Evolutionary conservation across 2,113 vertebrate species (phyloP).

Genomic region (Leptodactylus fuscus): DNA sequence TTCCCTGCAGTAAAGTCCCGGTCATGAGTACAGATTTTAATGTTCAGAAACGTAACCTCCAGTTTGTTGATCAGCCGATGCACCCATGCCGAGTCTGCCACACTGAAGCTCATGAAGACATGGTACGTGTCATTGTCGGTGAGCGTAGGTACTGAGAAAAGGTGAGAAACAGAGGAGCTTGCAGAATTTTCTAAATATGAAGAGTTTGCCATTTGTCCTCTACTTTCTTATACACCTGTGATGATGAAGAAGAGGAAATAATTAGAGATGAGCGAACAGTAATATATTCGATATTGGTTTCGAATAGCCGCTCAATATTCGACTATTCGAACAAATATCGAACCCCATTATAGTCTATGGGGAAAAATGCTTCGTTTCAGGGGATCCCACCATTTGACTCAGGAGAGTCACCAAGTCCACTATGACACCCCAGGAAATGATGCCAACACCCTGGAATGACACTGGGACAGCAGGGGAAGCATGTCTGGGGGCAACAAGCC

Average conservation of each 20-base stretch:
- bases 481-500: too few relatives aligned
- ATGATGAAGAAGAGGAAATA: neutral
- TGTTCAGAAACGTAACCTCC: slow-evolving; percentile 56
- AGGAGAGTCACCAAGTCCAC: too few relatives aligned
- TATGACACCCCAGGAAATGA: too few relatives aligned
- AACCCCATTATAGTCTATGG: too few relatives aligned
- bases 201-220: neutral
- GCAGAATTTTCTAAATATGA: neutral
- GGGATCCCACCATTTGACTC: too few relatives aligned
- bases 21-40: slow-evolving; percentile 68
- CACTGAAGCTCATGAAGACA: slow-evolving; percentile 73
- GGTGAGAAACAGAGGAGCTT: neutral
- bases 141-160: slow-evolving; percentile 37
- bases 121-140: slow-evolving; percentile 63
- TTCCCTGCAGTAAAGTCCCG: slow-evolving; percentile 69
- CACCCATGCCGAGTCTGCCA: slow-evolving; percentile 63
- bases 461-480: too few relatives aligned
- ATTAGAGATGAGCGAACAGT: too few relatives aligned
- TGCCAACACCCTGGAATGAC: too few relatives aligned
- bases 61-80: slow-evolving; percentile 64
- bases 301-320: too few relatives aligned
- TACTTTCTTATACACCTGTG: neutral
- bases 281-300: too few relatives aligned
- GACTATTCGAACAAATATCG: too few relatives aligned
- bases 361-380: too few relatives aligned